Base-by-base conservation (phyloP, 2,113 vertebrate genomes). In the Leptobrachium ailaonicum region DNA sequence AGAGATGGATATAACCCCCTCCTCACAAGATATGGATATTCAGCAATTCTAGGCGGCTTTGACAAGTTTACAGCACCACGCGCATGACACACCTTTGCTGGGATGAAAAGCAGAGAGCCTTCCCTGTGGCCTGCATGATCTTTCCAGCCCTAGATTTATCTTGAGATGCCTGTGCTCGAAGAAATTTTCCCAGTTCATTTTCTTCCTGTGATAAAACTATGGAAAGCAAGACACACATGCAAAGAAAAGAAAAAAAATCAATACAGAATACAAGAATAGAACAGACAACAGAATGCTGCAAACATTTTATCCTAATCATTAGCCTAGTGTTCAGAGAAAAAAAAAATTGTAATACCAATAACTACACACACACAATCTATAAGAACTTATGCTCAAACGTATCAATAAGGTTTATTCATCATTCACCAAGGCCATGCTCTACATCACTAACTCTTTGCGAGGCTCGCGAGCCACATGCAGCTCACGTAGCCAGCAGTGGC, bases 71-170 rank as follows among this genome's bases (percentile, higher is more conserved):
- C 42, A 69, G 50, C 10, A n/a, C 11, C 42, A 2, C 7, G 2
- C 10, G 8, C 12, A 14, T 13, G 40, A 84, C 54, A 47, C 87
- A 98, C 98, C 98, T 96, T 89, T 99, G 98, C 85, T 99, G 98
- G 76, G 98, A 98, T 82, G 98, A 98, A 90, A 98, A 97, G 88
- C 98, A 98, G 78, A 99, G 95, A 0, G 97, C 95, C 87, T 99
- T 99, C 76, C 98, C 98, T 0, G 97, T 96, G 5, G 98, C 98
- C 89, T 99, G 96, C 98, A 99, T 99, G 92, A 99, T 98, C 88
- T 99, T 98, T 79, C 98, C 98, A 10, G 98, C 98, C 85, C 95
- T 90, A 41, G 95, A 96, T 92, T 96, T 97, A 87, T 99, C 96
- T 88, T 98, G 96, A 78, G 95, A 96, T 75, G 96, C 97, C 88